phyloP scores from a whole-genome alignment of 2,113 vertebrate genomes.

The Sapayoa aenigma region DNA sequence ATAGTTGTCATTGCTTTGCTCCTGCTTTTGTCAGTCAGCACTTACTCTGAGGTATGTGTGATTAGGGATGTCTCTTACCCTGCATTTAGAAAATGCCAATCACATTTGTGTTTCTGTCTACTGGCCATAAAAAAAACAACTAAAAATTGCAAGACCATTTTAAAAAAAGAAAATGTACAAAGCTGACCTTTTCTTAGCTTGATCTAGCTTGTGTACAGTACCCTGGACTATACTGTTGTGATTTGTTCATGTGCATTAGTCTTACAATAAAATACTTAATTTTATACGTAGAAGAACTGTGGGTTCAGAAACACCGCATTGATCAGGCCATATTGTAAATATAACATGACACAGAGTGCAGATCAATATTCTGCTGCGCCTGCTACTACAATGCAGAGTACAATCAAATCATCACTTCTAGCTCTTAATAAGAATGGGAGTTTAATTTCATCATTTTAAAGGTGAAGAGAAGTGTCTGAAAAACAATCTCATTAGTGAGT shows the following conservation, averaged over 20 bases:
- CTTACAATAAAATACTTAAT: slow-evolving; percentile 10
- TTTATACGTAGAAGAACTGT: background rate
- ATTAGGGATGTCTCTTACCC: background rate
- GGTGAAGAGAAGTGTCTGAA: background rate
- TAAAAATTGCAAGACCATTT: background rate
- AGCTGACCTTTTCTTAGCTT: slow-evolving; percentile 4
- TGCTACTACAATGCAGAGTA: background rate
- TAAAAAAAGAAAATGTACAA: background rate
- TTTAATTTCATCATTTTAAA: slow-evolving; percentile 39
- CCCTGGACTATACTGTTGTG: background rate
- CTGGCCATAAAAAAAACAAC: background rate
- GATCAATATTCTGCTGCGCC: background rate
- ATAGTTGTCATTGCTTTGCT: background rate
- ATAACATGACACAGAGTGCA: background rate
- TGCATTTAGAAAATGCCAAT: background rate
- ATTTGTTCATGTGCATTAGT: background rate
- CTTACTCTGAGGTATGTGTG: background rate
- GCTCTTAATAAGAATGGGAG: background rate
- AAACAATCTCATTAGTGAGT: background rate
- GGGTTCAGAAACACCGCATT: slow-evolving; percentile 35
- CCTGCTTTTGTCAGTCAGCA: background rate
- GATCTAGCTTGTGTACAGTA: background rate
- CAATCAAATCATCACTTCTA: slow-evolving; percentile 29
- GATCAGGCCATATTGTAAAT: slow-evolving; percentile 46
- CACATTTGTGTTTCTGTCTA: background rate